A percentile compares a stretch with the other conserved stretches of the same genome.
These are phyloP conservation scores for Syritta pipiens DNA, from an alignment of 2,888 invertebrate species.

Conservation along the genomic window DNA sequence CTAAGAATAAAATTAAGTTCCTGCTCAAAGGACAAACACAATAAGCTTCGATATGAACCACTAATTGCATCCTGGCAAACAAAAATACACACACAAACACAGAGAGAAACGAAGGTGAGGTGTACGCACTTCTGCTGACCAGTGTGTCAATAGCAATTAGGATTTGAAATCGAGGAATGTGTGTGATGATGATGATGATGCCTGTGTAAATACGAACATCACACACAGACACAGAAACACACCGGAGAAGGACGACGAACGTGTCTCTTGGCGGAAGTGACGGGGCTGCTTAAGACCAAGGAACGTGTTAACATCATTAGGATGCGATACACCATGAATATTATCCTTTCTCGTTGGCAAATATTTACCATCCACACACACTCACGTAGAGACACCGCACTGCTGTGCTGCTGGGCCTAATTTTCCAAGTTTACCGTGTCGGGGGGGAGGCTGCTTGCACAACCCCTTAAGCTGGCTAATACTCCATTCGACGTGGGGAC, in stretches of 20 bases:
- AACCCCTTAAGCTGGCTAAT: slow-evolving; percentile 38
- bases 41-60: slow-evolving; percentile 66
- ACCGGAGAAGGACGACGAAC: slow-evolving; percentile 15
- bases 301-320: slow-evolving; percentile 67
- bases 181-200: slow-evolving; percentile 20
- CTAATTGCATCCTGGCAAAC: slow-evolving; percentile 69
- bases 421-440: slow-evolving; percentile 12
- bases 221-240: slow-evolving; percentile 1
- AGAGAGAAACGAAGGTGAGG: too few species aligned
- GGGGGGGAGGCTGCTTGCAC: not conserved
- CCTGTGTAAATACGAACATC: slow-evolving; percentile 47
- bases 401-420: slow-evolving; percentile 14
- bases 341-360: slow-evolving; percentile 62
- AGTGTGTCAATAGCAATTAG: slow-evolving; percentile 70
- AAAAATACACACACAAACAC: too few species aligned
- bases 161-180: slow-evolving; percentile 65
- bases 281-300: slow-evolving; percentile 56
- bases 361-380: slow-evolving; percentile 42
- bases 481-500: not conserved
- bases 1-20: slow-evolving; percentile 68
- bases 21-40: slow-evolving; percentile 66
- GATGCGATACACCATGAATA: slow-evolving; percentile 56
- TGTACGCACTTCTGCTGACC: slow-evolving; percentile 55
- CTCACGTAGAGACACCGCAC: too few species aligned
- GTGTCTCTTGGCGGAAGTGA: slow-evolving; percentile 60